Evolutionary conservation across 1,140 invertebrate species (phyloP).

Genomic region (Drosophila yakuba): DNA sequence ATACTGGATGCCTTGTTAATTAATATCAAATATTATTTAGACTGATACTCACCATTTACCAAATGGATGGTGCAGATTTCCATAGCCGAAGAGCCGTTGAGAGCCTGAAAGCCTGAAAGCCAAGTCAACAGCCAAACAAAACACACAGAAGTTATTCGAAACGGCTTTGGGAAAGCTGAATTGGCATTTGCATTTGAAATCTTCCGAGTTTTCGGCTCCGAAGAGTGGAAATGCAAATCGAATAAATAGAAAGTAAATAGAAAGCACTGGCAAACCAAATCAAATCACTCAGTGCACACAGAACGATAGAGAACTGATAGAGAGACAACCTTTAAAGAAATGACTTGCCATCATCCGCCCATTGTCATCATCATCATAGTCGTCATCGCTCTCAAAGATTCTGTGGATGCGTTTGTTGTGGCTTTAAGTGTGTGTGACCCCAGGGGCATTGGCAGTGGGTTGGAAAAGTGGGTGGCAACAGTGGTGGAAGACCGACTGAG

Average conservation of each 20-base stretch:
- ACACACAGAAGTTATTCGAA: conserved; percentile 20
- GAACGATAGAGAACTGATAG: not conserved
- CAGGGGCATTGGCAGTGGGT: conserved; percentile 41
- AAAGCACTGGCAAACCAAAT: conserved; percentile 55
- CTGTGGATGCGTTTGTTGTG: conserved; percentile 44
- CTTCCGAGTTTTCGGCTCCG: conserved; percentile 46
- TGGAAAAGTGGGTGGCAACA: not conserved
- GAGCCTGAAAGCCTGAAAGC: conserved; percentile 23
- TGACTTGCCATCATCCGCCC: conserved; percentile 44
- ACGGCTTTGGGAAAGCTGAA: conserved; percentile 50
- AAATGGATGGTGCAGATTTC: conserved; percentile 22
- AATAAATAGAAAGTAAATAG: conserved; percentile 82
- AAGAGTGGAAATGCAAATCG: conserved; percentile 78
- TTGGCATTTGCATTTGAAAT: conserved; percentile 69
- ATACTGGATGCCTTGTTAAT: conserved; percentile 38
- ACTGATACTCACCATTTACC: conserved; percentile 57
- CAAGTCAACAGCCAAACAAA: conserved; percentile 57
- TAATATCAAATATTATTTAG: conserved; percentile 43
- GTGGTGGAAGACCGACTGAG: not conserved
- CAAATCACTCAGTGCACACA: conserved; percentile 47
- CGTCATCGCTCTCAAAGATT: conserved; percentile 21
- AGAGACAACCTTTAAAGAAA: conserved; percentile 50
- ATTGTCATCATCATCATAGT: conserved; percentile 47
- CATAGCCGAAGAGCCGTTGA: conserved; percentile 6
- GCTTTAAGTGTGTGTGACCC: conserved; percentile 55